Conservation (phyloP, 2,113 vertebrate species). For the Pseudopipra pipra region DNA sequence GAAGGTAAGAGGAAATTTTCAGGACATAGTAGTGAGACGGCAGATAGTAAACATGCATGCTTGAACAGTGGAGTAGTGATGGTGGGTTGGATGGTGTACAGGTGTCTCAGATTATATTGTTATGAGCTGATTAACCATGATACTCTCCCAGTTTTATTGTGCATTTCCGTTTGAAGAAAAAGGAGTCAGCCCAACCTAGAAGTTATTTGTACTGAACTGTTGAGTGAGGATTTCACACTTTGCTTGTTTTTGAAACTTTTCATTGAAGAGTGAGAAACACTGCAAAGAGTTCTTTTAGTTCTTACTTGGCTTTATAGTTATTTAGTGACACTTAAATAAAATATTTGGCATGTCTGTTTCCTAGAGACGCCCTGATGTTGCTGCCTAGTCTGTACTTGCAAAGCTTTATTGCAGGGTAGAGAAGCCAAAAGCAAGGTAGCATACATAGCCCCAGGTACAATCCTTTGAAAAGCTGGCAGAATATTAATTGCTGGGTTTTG, state of each 20-base stretch:
- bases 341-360: constrained; percentile 72
- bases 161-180: background rate
- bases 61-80: background rate
- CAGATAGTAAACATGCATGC: background rate
- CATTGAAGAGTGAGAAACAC: background rate
- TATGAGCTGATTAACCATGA: background rate
- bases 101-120: background rate
- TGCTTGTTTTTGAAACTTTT: background rate
- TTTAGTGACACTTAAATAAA: constrained; percentile 69
- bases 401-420: constrained; percentile 44
- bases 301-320: constrained; percentile 37
- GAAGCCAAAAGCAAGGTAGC: constrained; percentile 72
- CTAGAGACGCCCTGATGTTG: constrained; percentile 68
- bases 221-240: rapidly evolving
- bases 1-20: background rate
- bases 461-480: constrained; percentile 76
- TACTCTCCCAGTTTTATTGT: background rate
- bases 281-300: background rate
- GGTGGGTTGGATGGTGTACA: background rate
- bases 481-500: constrained; percentile 68
- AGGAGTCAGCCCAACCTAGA: background rate
- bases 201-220: background rate
- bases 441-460: constrained; percentile 74
- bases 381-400: constrained; percentile 75
- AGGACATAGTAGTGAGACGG: background rate